Evolutionary conservation across 2,888 invertebrate species (phyloP), one percentile per base, ranked within the genome.

Genomic region (Polylopha cassiicola): DNA sequence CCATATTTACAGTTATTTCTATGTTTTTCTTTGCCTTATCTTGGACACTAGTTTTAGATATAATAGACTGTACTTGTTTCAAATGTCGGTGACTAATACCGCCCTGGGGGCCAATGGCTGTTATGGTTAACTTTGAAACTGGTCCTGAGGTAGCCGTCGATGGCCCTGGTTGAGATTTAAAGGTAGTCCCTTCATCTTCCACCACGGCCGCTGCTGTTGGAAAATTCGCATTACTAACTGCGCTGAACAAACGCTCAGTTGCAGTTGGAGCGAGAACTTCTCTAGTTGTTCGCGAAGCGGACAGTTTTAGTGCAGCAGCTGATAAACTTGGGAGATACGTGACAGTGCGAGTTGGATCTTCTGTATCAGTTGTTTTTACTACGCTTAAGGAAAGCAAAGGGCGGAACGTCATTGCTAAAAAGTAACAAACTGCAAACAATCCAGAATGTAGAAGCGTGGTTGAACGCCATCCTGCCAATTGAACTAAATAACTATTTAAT

Each of bases 311-410:
- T 14, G 34, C 55, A 37, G 58, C 59, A 24, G 63, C 52, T 17
- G 73, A 61, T 44, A 81, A 46, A 48, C 61, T 84, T 31, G 84
- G 84, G 48, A 85, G 66, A 55, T 74, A 84, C 4, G 80, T 75
- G 3, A 82, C 73, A 9, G 81, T 81, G 20, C 71, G 68, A 14
- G 73, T 76, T 16, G 71, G 63, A 30, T 78, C 77, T 27, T 70
- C 69, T 30, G 65, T 61, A 10, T 64, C 22, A 13, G 34, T 23
- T 4, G 67, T 60, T 47, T 67, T 67, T 7, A 61, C 53, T 6
- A 85, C 73, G 10, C 75, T 71, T 38, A 85, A 46, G 20, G 79
- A 73, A 13, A 81, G 48, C 22, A 84, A 53, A 1, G 84, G 84
- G 32, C 71, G 63, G 58, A 48, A 85, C 3, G 74, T 52, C 79